Conservation (phyloP, 2,888 invertebrate species). For the Rotaria macrura region DNA sequence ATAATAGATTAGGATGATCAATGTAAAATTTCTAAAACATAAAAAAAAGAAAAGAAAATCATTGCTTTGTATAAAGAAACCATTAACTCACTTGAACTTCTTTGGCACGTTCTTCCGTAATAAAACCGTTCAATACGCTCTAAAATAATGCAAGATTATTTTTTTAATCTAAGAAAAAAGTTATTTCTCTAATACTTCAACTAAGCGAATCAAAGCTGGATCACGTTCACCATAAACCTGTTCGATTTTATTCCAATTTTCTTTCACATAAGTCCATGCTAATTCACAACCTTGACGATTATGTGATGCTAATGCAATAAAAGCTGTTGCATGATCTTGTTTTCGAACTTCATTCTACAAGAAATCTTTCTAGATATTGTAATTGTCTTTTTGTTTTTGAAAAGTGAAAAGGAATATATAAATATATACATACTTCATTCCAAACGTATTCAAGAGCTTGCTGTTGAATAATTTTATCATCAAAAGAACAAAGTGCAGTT, state of each 20-base stretch:
- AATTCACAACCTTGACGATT: background rate
- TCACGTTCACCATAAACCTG: background rate
- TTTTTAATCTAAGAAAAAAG: background rate
- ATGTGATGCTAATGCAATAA: background rate
- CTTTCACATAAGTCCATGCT: background rate
- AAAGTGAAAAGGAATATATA: no score
- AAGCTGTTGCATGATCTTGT: background rate
- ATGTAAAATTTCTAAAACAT: background rate
- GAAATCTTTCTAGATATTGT: background rate
- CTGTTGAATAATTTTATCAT: background rate
- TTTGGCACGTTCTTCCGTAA: background rate
- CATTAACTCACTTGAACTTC: background rate
- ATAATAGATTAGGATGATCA: background rate
- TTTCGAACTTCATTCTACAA: background rate
- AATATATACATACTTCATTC: background rate
- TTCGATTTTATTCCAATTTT: conserved; percentile 7
- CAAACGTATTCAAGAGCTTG: background rate
- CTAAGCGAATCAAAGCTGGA: background rate
- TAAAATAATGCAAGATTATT: background rate
- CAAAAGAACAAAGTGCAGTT: background rate
- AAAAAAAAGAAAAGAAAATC: background rate
- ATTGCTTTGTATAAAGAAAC: background rate
- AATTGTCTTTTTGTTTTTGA: no score
- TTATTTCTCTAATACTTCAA: background rate
- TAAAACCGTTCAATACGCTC: background rate